Evolutionary conservation across 37 sponge, comb jelly and placozoan species (phyloP), one percentile per base, ranked within the genome.

Genomic region (Spongilla lacustris): DNA sequence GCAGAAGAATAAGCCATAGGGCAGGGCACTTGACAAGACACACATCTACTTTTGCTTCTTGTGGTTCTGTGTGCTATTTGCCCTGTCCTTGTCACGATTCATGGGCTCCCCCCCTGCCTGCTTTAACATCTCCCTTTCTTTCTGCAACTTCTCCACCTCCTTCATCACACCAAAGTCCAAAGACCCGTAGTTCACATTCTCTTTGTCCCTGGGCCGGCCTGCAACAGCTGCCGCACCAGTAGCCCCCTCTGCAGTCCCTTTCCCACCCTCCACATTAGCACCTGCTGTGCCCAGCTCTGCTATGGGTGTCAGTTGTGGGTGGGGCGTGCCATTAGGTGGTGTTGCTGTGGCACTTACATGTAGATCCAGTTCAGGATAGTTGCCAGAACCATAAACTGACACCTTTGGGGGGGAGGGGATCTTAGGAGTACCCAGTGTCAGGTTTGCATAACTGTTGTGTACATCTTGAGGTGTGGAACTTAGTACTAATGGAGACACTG

Each of bases 151-250:
- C 27, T 50, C 26, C n/a, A 85, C 66, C 23, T 58, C 81, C 36
- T 36, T 49, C 86, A 90, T 90, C 0, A 69, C 81, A 24, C 32
- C 12, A 69, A 90, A 90, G 68, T 90, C 75, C 33, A 90, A 68
- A 14, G 38, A 21, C 0, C 36, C 80, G 38, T 90, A 90, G 22
- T 58, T 34, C 19, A 80, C 85, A 17, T 27, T 89, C 0, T 32
- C 77, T 9, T 32, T 50, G 38, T 87, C 87, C 24, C 23, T 30
- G 23, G 5, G 75, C 2, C 23, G 2, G 23, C 2, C 31, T 32
- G 35, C 32, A 74, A 5, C 31, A 34, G 24, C 75, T 36, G 75
- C 30, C 31, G 19, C 31, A n/a, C 73, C 73, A 72, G 12, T 14
- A 0, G 30, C 81, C 12, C 81, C 67, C 6, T 8, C 25, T 4